Conservation (phyloP, 2,797 vertebrate species). For the Micropoecilia bifurca region DNA sequence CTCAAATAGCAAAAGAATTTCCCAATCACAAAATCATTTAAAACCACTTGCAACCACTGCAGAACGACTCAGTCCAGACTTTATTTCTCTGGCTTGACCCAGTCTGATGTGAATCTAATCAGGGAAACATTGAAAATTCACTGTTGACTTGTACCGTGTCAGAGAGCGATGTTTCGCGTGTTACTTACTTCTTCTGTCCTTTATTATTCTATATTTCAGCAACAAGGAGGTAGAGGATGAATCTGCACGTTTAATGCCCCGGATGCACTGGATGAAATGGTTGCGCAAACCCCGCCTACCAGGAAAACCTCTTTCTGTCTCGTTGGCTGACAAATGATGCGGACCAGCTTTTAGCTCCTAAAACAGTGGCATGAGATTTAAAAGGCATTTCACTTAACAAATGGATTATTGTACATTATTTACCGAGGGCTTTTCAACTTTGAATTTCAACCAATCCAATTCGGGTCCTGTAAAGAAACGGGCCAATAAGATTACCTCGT, state of each 20-base stretch:
- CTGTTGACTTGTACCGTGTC: background rate
- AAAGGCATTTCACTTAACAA: constrained; percentile 37
- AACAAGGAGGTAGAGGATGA: too few species aligned
- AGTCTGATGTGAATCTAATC: background rate
- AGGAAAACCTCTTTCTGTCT: background rate
- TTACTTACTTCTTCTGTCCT: background rate
- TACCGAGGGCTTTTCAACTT: background rate
- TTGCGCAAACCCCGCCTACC: background rate
- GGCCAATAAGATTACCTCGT: constrained; percentile 56
- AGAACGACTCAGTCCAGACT: background rate
- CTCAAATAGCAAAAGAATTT: background rate
- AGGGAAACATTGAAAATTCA: background rate
- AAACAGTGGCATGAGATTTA: background rate
- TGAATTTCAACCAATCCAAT: constrained; percentile 46
- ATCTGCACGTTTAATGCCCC: background rate
- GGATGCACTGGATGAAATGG: background rate
- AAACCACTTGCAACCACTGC: background rate
- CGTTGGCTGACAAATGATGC: background rate
- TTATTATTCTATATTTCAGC: background rate
- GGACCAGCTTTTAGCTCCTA: background rate
- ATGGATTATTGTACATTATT: constrained; percentile 17
- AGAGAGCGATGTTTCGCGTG: background rate
- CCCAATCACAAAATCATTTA: background rate
- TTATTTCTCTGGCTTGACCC: background rate
- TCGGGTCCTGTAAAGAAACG: background rate